Percentiles rank a stretch among this genome's conserved stretches.
Evolutionary conservation across 2,888 invertebrate species (phyloP).

Genomic region (Acrobasis repandana): DNA sequence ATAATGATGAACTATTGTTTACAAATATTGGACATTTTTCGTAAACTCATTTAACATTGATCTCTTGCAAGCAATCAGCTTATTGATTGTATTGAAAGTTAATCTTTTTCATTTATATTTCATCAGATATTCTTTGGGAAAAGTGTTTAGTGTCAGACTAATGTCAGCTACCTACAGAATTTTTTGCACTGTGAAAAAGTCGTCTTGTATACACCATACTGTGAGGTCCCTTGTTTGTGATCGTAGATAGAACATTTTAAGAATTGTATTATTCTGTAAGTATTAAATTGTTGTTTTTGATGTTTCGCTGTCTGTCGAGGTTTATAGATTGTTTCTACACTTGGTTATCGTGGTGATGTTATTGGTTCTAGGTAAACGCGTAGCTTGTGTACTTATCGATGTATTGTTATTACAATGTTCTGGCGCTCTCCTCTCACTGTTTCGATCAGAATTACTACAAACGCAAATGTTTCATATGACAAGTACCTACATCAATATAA

Average conservation of each 20-base stretch:
- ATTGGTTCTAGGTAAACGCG: constrained; percentile 25
- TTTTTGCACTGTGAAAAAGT: too few relatives aligned
- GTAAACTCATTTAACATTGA: too few relatives aligned
- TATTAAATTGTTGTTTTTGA: constrained; percentile 34
- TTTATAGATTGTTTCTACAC: constrained; percentile 15
- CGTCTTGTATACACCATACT: constrained; percentile 42
- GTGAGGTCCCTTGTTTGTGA: constrained; percentile 54
- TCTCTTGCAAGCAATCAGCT: too few relatives aligned
- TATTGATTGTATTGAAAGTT: too few relatives aligned
- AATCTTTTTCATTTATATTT: too few relatives aligned
- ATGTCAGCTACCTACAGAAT: too few relatives aligned
- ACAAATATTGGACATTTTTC: too few relatives aligned
- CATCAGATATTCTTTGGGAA: too few relatives aligned
- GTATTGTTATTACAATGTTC: constrained; percentile 9
- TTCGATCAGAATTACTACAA: neutral
- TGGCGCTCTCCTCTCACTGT: neutral
- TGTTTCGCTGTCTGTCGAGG: constrained; percentile 26
- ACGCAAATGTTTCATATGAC: neutral
- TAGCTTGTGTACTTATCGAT: constrained; percentile 25
- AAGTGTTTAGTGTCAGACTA: too few relatives aligned
- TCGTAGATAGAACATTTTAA: constrained; percentile 50
- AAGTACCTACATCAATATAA: neutral
- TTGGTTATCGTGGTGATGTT: constrained; percentile 36
- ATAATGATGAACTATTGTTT: too few relatives aligned
- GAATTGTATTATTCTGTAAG: constrained; percentile 42